Evolutionary conservation across 1,140 invertebrate genomes (phyloP), one percentile per base, ranked within the genome.

Genomic region (Rhyzopertha dominica): DNA sequence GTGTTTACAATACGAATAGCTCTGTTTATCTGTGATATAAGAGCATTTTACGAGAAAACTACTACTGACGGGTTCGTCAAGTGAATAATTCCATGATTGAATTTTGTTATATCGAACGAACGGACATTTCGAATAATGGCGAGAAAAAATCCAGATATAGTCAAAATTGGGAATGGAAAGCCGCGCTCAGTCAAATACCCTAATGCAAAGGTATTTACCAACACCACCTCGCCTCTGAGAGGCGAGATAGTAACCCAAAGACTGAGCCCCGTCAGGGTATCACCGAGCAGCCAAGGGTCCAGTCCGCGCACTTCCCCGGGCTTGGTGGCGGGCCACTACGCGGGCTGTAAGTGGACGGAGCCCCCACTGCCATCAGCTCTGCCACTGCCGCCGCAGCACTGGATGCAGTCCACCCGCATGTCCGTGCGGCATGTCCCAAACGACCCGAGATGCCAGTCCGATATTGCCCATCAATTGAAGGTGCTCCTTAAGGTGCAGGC

Each of bases 331-430:
- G 58, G 56, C 12, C 69, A 72, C 54, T 80, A 78, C 57, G 77
- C 77, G 48, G 77, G 75, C 45, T 77, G 76, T 43, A 79, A 78
- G 54, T 79, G 75, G 56, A 76, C 71, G 41, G 76, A 79, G 42
- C 74, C 76, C 41, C 78, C 78, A 31, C 68, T 76, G 47, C 75
- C 77, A 22, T 73, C 74, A 37, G 71, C 74, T 41, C 58, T 80
- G 51, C 78, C 78, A 43, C 76, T 70, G 55, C 78, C 78, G 38
- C 78, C 78, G 24, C 59, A 69, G 38, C 75, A 76, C 55, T 80
- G 78, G 78, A 75, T 69, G 42, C 54, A 60, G 35, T 17, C n/a
- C 24, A 28, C 24, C 30, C 38, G 24, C 5, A 9, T 5, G 23
- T n/a, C 42, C 37, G 38, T 35, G 43, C 41, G 47, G 44, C 48